Evolutionary conservation across 2,888 invertebrate genomes (phyloP).

Genomic region (Cheilosia urbana): DNA sequence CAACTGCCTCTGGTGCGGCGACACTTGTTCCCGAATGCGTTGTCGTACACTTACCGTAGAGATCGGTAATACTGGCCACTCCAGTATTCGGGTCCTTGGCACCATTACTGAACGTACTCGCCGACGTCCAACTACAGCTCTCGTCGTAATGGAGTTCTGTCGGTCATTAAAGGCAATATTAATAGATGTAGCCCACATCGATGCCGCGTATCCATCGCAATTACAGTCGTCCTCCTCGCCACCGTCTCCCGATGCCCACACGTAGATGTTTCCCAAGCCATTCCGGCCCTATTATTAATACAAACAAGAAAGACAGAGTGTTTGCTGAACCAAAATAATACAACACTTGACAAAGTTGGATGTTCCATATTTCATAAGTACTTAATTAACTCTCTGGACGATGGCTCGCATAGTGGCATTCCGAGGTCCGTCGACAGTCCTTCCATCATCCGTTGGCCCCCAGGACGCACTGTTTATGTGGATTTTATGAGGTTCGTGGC

Average conservation of each 20-base stretch:
- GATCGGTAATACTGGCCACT: slow-evolving; percentile 98
- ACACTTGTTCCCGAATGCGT: slow-evolving; percentile 99
- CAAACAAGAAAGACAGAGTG: slow-evolving; percentile 33
- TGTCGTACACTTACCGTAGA: slow-evolving; percentile 99
- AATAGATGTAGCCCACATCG: slow-evolving; percentile 99
- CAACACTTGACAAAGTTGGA: slow-evolving; percentile 5
- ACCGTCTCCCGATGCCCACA: slow-evolving; percentile 99
- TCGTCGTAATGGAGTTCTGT: slow-evolving; percentile 99
- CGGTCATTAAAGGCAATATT: slow-evolving; percentile 99
- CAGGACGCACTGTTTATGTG: slow-evolving; percentile 99
- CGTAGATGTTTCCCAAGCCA: slow-evolving; percentile 99
- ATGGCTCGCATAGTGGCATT: slow-evolving; percentile 99
- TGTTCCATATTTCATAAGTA: slow-evolving; percentile 82
- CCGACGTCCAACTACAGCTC: slow-evolving; percentile 98
- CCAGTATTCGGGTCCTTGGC: slow-evolving; percentile 99
- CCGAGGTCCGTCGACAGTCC: slow-evolving; percentile 99
- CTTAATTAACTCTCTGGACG: slow-evolving; percentile 99
- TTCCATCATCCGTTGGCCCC: slow-evolving; percentile 99
- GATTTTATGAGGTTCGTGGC: slow-evolving; percentile 98
- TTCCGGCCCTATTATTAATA: slow-evolving; percentile 92
- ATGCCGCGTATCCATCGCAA: slow-evolving; percentile 99
- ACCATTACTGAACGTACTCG: slow-evolving; percentile 99
- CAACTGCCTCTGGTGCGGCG: slow-evolving; percentile 99
- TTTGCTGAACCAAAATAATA: slow-evolving; percentile 27
- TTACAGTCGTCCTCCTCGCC: slow-evolving; percentile 99